Evolutionary conservation across 1,140 invertebrate genomes (phyloP).

Genomic region (Achroia grisella): DNA sequence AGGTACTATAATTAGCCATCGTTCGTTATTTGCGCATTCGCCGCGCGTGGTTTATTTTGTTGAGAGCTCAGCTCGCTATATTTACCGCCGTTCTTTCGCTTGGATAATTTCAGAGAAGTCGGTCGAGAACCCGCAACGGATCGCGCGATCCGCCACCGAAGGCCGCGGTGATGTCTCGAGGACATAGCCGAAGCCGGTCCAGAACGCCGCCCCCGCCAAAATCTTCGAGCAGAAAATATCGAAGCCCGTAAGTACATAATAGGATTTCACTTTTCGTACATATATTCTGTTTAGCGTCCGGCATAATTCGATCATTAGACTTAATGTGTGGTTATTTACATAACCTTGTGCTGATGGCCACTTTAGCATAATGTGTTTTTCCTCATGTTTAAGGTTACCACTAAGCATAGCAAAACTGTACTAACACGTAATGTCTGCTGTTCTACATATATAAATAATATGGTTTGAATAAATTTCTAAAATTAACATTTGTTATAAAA

Average conservation of each 20-base stretch:
- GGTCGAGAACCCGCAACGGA: constrained; percentile 65
- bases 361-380: no score
- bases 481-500: no score
- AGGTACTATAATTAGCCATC: constrained; percentile 60
- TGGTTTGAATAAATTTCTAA: no score
- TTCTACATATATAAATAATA: no score
- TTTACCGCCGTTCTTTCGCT: constrained; percentile 24
- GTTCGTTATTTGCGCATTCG: constrained; percentile 19
- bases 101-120: constrained; percentile 64
- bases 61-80: constrained; percentile 16
- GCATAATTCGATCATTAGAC: background rate
- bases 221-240: constrained; percentile 56
- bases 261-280: no score
- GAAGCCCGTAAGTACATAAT: constrained; percentile 52
- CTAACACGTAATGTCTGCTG: no score
- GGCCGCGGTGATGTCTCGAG: constrained; percentile 57
- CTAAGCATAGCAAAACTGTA: no score
- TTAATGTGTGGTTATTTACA: no score
- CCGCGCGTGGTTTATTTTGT: constrained; percentile 49
- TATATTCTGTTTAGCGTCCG: background rate
- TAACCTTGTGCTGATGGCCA: no score
- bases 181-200: constrained; percentile 64
- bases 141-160: constrained; percentile 61
- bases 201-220: constrained; percentile 66
- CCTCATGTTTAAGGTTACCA: no score